Base-by-base conservation (phyloP, 2,888 invertebrate species). In the Nomada ruficornis region DNA sequence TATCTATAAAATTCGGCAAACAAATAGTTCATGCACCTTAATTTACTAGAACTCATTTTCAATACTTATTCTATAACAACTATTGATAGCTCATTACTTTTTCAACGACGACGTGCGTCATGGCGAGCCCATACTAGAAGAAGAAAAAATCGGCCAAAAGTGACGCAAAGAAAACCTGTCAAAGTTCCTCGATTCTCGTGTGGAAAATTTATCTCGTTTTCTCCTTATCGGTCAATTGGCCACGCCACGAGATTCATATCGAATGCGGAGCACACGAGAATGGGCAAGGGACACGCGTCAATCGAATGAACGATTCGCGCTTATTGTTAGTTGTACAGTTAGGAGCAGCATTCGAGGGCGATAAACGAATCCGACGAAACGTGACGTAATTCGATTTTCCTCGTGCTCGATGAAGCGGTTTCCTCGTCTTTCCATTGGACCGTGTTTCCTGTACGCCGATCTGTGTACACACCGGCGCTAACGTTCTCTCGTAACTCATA, bases 321-420 rank as follows among this genome's bases (percentile, higher is more conserved):
- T 75, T 36, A 36, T 36, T 36, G 36, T 36, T 78, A 86, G 83
- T 84, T 86, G 88, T 82, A 78, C 85, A 83, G 87, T 88, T 83
- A 85, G 83, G 65, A 64, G 52, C 60, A 44, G 82, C 54, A 64
- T 77, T 73, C 77, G 50, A 47, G 44, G 62, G 54, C 76, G 87
- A 69, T 82, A 87, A 87, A 85, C 79, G 82, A 86, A 86, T 88
- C 80, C 70, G 47, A 67, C 67, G 72, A 75, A 74, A 75, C 77
- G 67, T 55, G 26, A n/a, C 67, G 83, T 86, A 80, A 87, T 86
- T 88, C 80, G 75, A 87, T 87, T 85, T 88, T 83, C 64, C 80
- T 60, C 67, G 59, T 65, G 71, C 67, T 23, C 59, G 76, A 70
- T 72, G 75, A 77, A 80, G 71, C 80, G 76, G 67, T 83, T 55